These are phyloP conservation scores for Oriolus oriolus DNA, from an alignment of 2,113 vertebrate species.

Conservation along the genomic window DNA sequence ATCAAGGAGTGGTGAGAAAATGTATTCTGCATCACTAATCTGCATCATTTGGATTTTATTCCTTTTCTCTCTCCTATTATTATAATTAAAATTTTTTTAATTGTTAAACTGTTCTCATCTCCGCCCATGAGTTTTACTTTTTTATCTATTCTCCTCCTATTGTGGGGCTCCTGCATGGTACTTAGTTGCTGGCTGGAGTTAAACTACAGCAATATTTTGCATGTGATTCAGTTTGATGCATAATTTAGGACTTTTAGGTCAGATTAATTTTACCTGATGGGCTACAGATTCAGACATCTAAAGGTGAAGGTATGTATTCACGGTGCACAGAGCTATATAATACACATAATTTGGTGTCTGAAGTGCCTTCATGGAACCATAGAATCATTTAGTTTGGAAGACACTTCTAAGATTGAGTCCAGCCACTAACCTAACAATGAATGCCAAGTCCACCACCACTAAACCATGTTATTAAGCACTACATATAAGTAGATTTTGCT, in stretches of 20 bases:
- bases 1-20: no score
- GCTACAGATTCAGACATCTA: not conserved
- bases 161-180: not conserved
- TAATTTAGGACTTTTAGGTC: not conserved
- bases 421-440: not conserved
- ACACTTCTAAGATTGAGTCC: rapidly evolving
- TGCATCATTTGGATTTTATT: not conserved
- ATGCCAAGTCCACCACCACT: not conserved
- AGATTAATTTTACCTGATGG: not conserved
- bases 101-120: not conserved
- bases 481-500: not conserved
- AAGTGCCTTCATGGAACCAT: not conserved
- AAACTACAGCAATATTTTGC: not conserved
- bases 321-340: not conserved
- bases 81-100: not conserved
- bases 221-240: not conserved
- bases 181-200: not conserved
- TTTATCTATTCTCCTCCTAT: not conserved
- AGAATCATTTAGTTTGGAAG: not conserved
- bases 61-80: not conserved
- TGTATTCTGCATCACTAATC: no score
- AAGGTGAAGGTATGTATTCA: not conserved
- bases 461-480: not conserved
- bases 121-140: not conserved
- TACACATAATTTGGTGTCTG: not conserved